Base-by-base conservation (phyloP, 2,797 vertebrate genomes). In the Triplophysa bombifrons region DNA sequence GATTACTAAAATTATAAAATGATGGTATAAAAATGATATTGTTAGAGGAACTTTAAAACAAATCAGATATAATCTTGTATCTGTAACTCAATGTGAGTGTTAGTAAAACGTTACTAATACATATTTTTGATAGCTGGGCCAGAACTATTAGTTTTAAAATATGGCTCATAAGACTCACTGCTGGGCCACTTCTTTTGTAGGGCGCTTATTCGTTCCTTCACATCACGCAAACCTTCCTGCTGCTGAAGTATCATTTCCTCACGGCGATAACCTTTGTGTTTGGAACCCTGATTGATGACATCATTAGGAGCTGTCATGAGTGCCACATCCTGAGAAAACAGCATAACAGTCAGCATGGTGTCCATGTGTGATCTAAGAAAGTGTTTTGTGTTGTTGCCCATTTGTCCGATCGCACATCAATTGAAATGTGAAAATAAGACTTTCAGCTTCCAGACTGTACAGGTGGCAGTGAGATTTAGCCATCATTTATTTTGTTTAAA, bases 221-320 rank as follows among this genome's bases (percentile, higher is more conserved):
- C 89, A 70, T 94, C 92, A 0, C 81, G 85, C 72, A 95, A 70
- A 17, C 92, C 92, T 66, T 91, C 90, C 17, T 83, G 92, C 78
- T 95, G 93, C 1, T 83, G 90, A 67, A 74, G 89, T 67, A 94
- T 93, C 0, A 84, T 87, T 12, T 94, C 91, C 83, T 94, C 88
- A 0, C 93, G 92, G 25, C 89, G 87, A 51, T 86, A 89, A 68
- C 92, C 92, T 84, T 58, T 90, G 84, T 92, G 94, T 44, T 86
- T 92, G 2, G 71, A 88, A 0, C 91, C 89, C 0, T 92, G 86
- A 13, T 90, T 74, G 0, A 86, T 88, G 82, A 93, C 75, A 68
- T 86, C 85, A 81, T 82, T 60, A 74, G 82, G 46, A 1, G 48
- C 65, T 4, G 78, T 76, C 82, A 81, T 78, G 56, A 82, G 68